Percentiles rank a stretch among this genome's conserved stretches.
Conservation (phyloP, 2,797 vertebrate species). For the Phataginus tricuspis region DNA sequence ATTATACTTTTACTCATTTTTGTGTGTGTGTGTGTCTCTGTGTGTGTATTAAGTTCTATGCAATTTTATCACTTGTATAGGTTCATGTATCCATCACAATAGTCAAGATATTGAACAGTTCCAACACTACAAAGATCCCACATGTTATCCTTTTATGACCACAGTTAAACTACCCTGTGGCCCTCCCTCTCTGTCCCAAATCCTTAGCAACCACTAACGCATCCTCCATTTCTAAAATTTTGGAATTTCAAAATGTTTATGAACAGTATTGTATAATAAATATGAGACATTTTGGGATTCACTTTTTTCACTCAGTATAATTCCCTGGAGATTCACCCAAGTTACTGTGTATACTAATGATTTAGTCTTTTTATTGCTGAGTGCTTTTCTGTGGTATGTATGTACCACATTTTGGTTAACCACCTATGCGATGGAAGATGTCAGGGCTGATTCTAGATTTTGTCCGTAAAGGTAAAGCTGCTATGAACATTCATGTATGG, state of each 20-base stretch:
- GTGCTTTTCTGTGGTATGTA: neutral
- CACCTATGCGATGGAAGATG: neutral
- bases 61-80: neutral
- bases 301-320: neutral
- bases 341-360: neutral
- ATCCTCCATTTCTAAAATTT: neutral
- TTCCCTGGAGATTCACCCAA: neutral
- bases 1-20: neutral
- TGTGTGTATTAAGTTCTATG: neutral
- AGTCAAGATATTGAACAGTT: neutral
- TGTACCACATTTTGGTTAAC: neutral
- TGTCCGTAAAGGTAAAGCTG: neutral
- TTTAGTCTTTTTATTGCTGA: conserved; percentile 7
- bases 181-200: neutral
- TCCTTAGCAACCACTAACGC: neutral
- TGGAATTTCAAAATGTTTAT: conserved; percentile 12
- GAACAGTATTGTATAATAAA: neutral
- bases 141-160: neutral
- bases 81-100: neutral
- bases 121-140: neutral
- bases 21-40: neutral
- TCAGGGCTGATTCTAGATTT: neutral
- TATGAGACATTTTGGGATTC: neutral
- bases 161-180: neutral
- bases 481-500: neutral